Evolutionary conservation across 2,113 vertebrate genomes (phyloP).

Genomic region (Anolis carolinensis): DNA sequence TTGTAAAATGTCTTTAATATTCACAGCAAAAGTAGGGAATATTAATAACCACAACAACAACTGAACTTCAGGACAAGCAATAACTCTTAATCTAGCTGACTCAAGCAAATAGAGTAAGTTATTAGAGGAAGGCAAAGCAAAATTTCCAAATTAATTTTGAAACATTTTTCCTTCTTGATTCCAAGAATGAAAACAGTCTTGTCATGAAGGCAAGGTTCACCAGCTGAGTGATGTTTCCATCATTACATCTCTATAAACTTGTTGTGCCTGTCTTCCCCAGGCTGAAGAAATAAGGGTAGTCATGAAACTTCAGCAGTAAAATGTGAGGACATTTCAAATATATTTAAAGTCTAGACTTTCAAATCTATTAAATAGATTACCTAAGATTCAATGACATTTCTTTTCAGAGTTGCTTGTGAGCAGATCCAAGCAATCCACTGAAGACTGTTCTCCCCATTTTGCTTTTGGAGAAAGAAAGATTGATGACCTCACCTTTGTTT

Average conservation of each 20-base stretch:
- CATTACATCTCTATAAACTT: background rate
- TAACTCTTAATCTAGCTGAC: background rate
- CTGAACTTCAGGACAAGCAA: background rate
- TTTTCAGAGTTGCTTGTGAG: background rate
- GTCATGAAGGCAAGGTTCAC: background rate
- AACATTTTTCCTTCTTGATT: background rate
- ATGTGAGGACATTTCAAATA: background rate
- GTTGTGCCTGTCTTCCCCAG: background rate
- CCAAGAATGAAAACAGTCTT: background rate
- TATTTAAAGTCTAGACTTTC: background rate
- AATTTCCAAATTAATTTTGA: background rate
- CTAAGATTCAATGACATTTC: background rate
- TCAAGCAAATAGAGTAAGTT: background rate
- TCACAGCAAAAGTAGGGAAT: too few relatives aligned
- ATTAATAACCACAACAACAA: background rate
- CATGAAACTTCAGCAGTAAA: background rate
- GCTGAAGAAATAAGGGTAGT: background rate
- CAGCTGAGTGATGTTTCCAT: conserved; percentile 6
- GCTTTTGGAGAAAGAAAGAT: too few relatives aligned
- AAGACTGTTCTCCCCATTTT: background rate
- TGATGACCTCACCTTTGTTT: background rate
- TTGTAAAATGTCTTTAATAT: too few relatives aligned
- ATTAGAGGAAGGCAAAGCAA: background rate
- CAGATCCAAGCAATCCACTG: background rate
- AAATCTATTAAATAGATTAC: background rate